These are phyloP conservation scores for Parthenolecanium corni DNA, from an alignment of 2,888 invertebrate species.

Conservation along the genomic window DNA sequence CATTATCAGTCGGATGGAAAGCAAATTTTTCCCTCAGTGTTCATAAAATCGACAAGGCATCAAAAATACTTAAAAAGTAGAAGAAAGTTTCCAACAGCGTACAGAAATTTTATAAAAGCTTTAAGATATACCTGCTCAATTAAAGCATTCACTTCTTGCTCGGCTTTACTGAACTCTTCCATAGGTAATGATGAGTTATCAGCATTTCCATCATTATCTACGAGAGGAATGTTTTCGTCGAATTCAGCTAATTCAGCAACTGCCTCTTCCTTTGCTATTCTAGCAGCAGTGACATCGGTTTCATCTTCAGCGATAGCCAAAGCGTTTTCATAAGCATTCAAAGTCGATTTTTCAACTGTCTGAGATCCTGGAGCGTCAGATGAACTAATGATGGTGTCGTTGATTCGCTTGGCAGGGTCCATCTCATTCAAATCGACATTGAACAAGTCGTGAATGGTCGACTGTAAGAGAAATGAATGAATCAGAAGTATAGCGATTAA, in stretches of 20 bases:
- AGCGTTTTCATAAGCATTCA: slow-evolving; percentile 57
- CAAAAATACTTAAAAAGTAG: too few species aligned
- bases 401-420: slow-evolving; percentile 46
- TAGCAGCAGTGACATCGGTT: slow-evolving; percentile 82
- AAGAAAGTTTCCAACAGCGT: too few species aligned
- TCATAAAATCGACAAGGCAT: too few species aligned
- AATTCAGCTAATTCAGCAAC: slow-evolving; percentile 86
- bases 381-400: slow-evolving; percentile 40
- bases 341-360: slow-evolving; percentile 4
- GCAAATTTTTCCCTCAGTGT: too few species aligned
- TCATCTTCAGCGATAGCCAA: slow-evolving; percentile 90
- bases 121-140: slow-evolving; percentile 64
- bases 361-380: slow-evolving; percentile 16
- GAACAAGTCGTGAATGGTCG: slow-evolving; percentile 89
- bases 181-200: slow-evolving; percentile 37
- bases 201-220: slow-evolving; percentile 46
- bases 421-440: slow-evolving; percentile 47
- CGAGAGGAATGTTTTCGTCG: slow-evolving; percentile 85
- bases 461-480: slow-evolving; percentile 40
- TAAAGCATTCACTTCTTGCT: slow-evolving; percentile 57
- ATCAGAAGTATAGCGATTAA: neutral
- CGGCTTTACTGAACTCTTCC: slow-evolving; percentile 56
- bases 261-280: slow-evolving; percentile 78
- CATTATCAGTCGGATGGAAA: too few species aligned
- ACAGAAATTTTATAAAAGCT: too few species aligned